Evolutionary conservation across 2,113 vertebrate genomes (phyloP).

Genomic region (Brachyhypopomus gauderio): DNA sequence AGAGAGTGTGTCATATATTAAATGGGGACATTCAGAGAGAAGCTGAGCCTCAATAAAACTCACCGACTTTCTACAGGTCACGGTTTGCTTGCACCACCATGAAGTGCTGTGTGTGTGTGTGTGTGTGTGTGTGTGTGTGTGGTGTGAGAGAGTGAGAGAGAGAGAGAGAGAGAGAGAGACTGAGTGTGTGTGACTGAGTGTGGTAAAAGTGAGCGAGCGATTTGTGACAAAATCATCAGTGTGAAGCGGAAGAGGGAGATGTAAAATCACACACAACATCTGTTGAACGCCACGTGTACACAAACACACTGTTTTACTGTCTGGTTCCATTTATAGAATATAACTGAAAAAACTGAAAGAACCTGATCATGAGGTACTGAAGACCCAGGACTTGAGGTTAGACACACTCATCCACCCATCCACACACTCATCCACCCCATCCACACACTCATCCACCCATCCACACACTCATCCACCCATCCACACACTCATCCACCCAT

Average conservation of each 20-base stretch:
- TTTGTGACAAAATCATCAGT: not conserved
- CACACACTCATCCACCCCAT: too few species aligned
- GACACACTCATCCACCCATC: not conserved
- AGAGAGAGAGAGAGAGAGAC: too few species aligned
- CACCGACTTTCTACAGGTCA: slow-evolving; percentile 32
- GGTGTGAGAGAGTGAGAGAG: not conserved
- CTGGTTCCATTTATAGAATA: not conserved
- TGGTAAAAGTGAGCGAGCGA: not conserved
- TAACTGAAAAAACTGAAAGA: not conserved
- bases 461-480: too few species aligned
- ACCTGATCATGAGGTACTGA: slow-evolving; percentile 2
- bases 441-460: too few species aligned
- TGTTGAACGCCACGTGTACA: not conserved
- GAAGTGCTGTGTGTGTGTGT: not conserved
- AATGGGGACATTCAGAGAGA: not conserved
- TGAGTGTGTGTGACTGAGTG: slow-evolving; percentile 1
- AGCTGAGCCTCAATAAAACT: slow-evolving; percentile 22
- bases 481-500: too few species aligned
- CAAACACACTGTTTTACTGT: slow-evolving; percentile 43
- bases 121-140: slow-evolving; percentile 6
- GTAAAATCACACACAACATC: slow-evolving; percentile 6
- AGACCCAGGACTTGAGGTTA: not conserved
- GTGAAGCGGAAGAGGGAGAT: not conserved
- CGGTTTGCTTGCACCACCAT: not conserved
- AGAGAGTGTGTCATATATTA: slow-evolving; percentile 11